Base-by-base conservation (phyloP, 2,113 vertebrate genomes). In the Pterocles burchelli region DNA sequence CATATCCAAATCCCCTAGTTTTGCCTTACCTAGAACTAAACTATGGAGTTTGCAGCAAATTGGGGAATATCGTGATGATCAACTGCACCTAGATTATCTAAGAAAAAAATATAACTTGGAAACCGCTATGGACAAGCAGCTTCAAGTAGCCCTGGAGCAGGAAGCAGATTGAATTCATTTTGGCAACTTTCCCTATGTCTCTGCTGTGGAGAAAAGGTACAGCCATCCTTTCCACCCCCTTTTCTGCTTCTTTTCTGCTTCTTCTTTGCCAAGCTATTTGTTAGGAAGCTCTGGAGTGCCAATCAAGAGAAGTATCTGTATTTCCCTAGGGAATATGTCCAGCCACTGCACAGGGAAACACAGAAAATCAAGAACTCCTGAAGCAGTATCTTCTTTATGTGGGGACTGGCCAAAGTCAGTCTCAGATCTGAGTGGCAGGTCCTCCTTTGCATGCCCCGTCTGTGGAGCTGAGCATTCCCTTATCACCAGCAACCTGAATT, bases 131-230 rank as follows among this genome's bases (percentile, higher is more conserved):
- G 54, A 79, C 84, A 88, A 84, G 52, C 46, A 80, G 25, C 51
- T 91, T 95, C 91, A 81, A 68, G 59, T 73, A 82, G 34, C 17
- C 36, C 34, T 52, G 36, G 52, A 75, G 59, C 45, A 54, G 71
- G 55, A 85, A 84, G 70, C 73, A 78, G 34, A 68, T 63, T 87
- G 43, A 25, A 57, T 58, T 83, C 89, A 43, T 89, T 93, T 85
- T 58, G 9, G 36, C 12, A 24, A 36, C 11, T 86, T 88, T 36
- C 6, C 34, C 14, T 74, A 29, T 4, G 0, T 34, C 24, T 48
- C 48, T 92, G 31, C 61, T 67, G 15, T 49, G 29, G 24, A 84
- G 52, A 84, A 70, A 81, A 87, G 49, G n/a, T 19, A 29, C 7
- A 66, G 16, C 25, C 43, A 31, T 33, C 33, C 14, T 84, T 91